These are phyloP conservation scores for Entomyzon cyanotis DNA, from an alignment of 2,113 vertebrate genomes.

Conservation along the genomic window DNA sequence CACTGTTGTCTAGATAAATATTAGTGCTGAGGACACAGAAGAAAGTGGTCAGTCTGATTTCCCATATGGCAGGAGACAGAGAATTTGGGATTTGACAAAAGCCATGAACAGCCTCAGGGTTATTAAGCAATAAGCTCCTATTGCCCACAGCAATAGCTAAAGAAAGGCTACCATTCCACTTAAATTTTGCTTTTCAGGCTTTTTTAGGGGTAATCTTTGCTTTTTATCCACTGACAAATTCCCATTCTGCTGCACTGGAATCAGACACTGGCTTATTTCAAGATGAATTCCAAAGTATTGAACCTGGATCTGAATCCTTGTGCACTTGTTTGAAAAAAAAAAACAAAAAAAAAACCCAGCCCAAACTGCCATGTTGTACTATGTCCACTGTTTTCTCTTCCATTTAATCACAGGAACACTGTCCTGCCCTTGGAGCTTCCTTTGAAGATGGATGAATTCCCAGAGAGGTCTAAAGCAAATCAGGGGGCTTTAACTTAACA, in stretches of 20 bases:
- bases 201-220: neutral
- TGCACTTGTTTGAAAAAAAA: neutral
- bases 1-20: neutral
- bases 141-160: neutral
- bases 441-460: constrained; percentile 24
- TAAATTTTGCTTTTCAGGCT: neutral
- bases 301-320: neutral
- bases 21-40: neutral
- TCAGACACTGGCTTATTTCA: neutral
- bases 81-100: neutral
- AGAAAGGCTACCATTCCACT: neutral
- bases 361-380: neutral
- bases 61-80: neutral
- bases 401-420: neutral
- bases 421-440: neutral
- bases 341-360: too few relatives aligned
- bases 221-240: neutral
- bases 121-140: neutral
- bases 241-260: neutral
- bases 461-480: neutral
- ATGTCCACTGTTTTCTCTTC: neutral
- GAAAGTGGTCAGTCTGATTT: neutral
- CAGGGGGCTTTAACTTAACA: neutral
- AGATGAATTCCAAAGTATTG: neutral
- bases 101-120: neutral